phyloP scores from a whole-genome alignment of 2,113 vertebrate species.

The Antigone vipio region DNA sequence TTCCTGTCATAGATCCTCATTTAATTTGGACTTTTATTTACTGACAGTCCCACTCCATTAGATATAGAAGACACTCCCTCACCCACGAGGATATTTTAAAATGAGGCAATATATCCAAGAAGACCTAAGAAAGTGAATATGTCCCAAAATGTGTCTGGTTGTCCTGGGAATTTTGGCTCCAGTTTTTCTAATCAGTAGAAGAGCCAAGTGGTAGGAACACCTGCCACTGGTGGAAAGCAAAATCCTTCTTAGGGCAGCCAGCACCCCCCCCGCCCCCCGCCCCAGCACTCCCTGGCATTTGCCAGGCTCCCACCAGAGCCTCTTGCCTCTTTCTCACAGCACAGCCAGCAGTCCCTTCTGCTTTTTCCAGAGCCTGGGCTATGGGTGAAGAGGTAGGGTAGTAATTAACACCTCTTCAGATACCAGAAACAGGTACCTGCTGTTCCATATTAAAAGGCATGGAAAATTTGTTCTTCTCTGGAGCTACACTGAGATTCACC shows the following conservation, averaged over 20 bases:
- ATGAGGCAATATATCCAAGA: neutral
- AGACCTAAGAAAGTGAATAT: neutral
- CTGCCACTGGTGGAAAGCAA: neutral
- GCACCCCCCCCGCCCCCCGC: neutral
- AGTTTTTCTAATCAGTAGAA: neutral
- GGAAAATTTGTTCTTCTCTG: neutral
- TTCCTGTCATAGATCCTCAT: neutral
- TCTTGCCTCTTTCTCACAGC: neutral
- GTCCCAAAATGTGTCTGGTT: neutral
- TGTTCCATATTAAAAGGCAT: fast-evolving
- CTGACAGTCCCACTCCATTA: neutral
- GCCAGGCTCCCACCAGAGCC: neutral
- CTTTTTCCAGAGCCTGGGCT: neutral
- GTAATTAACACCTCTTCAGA: neutral
- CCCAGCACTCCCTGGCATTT: neutral
- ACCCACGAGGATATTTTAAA: neutral
- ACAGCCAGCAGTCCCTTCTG: neutral
- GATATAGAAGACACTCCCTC: neutral
- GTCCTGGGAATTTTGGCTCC: neutral
- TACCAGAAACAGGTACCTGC: neutral
- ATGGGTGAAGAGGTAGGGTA: neutral
- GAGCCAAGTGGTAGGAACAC: neutral
- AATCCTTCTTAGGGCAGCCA: neutral
- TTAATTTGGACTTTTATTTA: slow-evolving; percentile 18
- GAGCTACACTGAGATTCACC: neutral